A percentile compares a stretch with the other conserved stretches of the same genome.
Conservation (phyloP, 2,888 invertebrate species). For the Calameuta idolon region DNA sequence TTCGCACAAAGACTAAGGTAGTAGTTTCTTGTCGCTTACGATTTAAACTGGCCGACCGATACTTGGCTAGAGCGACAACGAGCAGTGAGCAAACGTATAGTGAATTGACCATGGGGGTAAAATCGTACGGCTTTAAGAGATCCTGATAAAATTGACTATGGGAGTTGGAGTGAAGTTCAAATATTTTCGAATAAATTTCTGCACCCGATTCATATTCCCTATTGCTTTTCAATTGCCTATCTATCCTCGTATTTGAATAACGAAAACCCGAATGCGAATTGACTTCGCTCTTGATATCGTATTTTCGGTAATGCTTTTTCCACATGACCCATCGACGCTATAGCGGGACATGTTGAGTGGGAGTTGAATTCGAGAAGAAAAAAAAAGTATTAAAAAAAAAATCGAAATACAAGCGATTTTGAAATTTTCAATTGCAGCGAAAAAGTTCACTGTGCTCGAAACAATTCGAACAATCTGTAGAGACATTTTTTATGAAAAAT, state of each 20-base stretch:
- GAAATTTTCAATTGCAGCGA: neutral
- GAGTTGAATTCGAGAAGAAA: neutral
- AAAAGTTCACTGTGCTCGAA: neutral
- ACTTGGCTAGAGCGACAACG: neutral
- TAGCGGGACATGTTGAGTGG: neutral
- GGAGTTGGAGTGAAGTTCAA: neutral
- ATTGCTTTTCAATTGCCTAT: neutral
- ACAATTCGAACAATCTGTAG: neutral
- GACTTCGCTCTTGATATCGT: neutral
- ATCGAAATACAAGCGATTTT: neutral
- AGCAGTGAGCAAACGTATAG: neutral
- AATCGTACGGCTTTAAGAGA: neutral
- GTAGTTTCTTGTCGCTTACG: neutral
- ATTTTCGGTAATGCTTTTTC: neutral
- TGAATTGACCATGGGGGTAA: neutral
- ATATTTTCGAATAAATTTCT: neutral
- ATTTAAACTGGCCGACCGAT: neutral
- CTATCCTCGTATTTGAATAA: neutral
- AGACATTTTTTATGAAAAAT: neutral
- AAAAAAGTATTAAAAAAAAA: neutral
- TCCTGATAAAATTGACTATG: neutral
- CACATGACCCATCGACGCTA: neutral
- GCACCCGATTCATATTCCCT: neutral
- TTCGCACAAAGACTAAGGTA: neutral
- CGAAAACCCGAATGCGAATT: neutral